These are phyloP conservation scores for Nothocercus julius DNA, from an alignment of 2,113 vertebrate species.

Conservation along the genomic window DNA sequence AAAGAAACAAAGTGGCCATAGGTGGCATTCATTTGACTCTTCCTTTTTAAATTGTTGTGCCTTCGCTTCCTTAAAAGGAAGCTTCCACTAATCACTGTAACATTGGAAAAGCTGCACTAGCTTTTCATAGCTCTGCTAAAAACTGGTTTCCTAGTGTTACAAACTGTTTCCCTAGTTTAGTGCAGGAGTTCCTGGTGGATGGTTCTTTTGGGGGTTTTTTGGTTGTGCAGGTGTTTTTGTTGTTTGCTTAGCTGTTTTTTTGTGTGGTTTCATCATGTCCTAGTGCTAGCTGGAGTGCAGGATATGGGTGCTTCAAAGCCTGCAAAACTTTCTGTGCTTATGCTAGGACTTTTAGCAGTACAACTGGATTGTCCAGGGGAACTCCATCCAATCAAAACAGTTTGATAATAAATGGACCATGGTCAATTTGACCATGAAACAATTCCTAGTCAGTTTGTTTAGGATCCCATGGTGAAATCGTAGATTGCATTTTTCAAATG, in stretches of 20 bases:
- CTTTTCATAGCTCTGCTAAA: not conserved
- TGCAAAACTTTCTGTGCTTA: not conserved
- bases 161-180: not conserved
- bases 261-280: not conserved
- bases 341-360: too few relatives aligned
- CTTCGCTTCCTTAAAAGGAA: not conserved
- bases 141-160: not conserved
- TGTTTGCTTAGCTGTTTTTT: not conserved
- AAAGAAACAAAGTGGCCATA: not conserved
- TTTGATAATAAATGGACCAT: not conserved
- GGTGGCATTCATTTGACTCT: not conserved
- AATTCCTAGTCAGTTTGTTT: not conserved
- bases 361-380: not conserved
- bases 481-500: not conserved
- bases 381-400: not conserved
- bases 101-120: not conserved
- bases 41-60: not conserved
- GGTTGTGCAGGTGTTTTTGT: not conserved
- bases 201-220: not conserved
- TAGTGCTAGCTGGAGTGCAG: too few relatives aligned
- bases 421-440: not conserved
- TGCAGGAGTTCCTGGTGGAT: not conserved
- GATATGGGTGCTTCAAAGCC: too few relatives aligned
- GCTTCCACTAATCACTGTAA: not conserved
- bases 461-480: not conserved